Percentiles rank a stretch among this genome's conserved stretches.
Evolutionary conservation across 2,113 vertebrate genomes (phyloP).

Genomic region (Istiophorus platypterus): DNA sequence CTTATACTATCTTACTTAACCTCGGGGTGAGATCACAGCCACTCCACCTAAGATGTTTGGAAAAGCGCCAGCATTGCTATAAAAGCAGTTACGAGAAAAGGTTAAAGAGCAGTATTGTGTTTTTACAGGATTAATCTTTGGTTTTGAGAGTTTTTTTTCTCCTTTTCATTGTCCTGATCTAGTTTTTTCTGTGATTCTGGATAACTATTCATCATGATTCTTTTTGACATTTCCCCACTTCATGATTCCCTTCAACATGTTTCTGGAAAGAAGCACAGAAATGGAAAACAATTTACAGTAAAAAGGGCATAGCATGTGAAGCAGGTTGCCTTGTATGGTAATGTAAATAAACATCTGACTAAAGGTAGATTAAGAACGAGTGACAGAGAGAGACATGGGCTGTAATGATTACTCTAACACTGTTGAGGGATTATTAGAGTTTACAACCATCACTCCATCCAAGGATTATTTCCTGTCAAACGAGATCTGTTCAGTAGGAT

Average conservation of each 20-base stretch:
- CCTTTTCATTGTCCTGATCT: background rate
- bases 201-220: background rate
- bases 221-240: background rate
- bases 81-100: slow-evolving; percentile 60
- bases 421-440: slow-evolving; percentile 50
- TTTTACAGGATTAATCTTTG: slow-evolving; percentile 29
- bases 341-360: slow-evolving; percentile 49
- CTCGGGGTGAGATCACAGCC: slow-evolving; percentile 47
- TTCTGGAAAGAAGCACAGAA: background rate
- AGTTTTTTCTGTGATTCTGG: background rate
- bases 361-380: slow-evolving; percentile 6
- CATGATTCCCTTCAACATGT: slow-evolving; percentile 6
- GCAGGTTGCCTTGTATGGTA: slow-evolving; percentile 21
- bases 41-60: slow-evolving; percentile 28
- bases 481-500: slow-evolving; percentile 51
- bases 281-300: slow-evolving; percentile 4
- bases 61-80: slow-evolving; percentile 49
- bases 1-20: slow-evolving; percentile 47
- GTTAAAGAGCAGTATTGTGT: background rate
- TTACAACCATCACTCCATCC: slow-evolving; percentile 59
- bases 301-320: slow-evolving; percentile 4
- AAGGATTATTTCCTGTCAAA: slow-evolving; percentile 68
- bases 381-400: slow-evolving; percentile 10
- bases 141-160: background rate
- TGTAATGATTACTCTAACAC: slow-evolving; percentile 52